These are phyloP conservation scores for Cladorhizidae sp. DNA, from an alignment of 37 sponge, comb jelly and placozoan genomes.

Conservation along the genomic window DNA sequence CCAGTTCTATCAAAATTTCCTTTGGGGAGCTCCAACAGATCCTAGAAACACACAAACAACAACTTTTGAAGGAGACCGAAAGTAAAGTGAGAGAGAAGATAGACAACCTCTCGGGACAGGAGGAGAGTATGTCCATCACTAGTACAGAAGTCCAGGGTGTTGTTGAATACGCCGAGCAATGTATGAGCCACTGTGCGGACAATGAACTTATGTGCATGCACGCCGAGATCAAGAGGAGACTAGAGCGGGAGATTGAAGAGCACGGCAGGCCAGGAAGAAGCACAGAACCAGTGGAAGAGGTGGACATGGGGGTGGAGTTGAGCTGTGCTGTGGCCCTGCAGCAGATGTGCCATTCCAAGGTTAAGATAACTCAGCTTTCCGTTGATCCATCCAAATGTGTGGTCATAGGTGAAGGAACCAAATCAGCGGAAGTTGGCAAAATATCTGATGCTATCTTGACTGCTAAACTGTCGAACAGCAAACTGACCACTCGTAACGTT, in stretches of 20 bases:
- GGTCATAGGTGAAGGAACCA: constrained; percentile 3
- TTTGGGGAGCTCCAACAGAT: constrained; percentile 26
- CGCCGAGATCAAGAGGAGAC: neutral
- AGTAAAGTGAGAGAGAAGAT: constrained; percentile 1
- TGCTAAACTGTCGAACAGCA: neutral
- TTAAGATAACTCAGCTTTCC: neutral
- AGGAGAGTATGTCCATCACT: neutral
- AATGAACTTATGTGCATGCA: constrained; percentile 32
- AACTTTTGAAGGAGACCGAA: constrained; percentile 9
- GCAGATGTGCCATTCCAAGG: constrained; percentile 14
- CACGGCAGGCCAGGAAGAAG: neutral
- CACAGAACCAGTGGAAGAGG: constrained; percentile 12
- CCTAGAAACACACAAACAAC: neutral
- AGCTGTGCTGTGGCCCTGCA: constrained; percentile 6
- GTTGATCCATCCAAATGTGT: constrained; percentile 9
- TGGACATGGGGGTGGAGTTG: constrained; percentile 4
- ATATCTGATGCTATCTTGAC: neutral
- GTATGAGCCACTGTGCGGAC: constrained; percentile 10
- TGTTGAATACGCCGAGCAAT: constrained; percentile 21
- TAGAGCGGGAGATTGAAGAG: constrained; percentile 7
- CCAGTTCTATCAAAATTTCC: constrained; percentile 1
- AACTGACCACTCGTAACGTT: neutral
- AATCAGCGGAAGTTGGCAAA: constrained; percentile 20
- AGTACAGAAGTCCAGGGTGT: constrained; percentile 10
- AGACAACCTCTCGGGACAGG: constrained; percentile 9